Conservation (phyloP, 2,797 vertebrate genomes). For the Scyliorhinus canicula region DNA sequence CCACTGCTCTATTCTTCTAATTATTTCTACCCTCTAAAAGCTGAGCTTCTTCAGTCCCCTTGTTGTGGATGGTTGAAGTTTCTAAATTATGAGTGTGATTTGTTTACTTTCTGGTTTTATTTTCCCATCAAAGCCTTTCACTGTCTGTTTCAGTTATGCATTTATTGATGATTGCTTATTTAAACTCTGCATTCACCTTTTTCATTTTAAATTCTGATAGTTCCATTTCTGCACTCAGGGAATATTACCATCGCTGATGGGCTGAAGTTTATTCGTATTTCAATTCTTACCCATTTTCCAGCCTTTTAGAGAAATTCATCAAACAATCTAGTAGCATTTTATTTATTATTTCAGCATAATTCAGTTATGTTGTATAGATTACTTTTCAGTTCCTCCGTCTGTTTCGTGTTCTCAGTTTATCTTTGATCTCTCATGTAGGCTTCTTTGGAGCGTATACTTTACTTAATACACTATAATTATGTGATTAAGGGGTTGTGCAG, state of each 20-base stretch:
- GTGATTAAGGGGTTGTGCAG: constrained; percentile 12
- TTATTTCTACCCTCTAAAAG: background rate
- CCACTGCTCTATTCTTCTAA: background rate
- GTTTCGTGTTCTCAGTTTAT: constrained; percentile 29
- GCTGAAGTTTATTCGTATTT: constrained; percentile 10
- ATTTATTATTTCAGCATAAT: constrained; percentile 36
- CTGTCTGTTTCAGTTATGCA: constrained; percentile 19
- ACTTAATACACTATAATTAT: constrained; percentile 18
- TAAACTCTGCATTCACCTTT: constrained; percentile 24
- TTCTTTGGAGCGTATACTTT: background rate
- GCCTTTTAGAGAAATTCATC: constrained; percentile 32
- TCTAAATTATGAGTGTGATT: constrained; percentile 7
- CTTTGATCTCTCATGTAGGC: constrained; percentile 34
- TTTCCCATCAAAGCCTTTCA: constrained; percentile 23
- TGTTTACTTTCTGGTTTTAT: constrained; percentile 25
- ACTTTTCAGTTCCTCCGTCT: constrained; percentile 26
- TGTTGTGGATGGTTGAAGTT: constrained; percentile 5
- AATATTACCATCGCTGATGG: background rate
- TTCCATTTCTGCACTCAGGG: background rate
- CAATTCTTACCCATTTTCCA: background rate
- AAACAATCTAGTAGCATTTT: constrained; percentile 12
- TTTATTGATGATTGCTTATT: background rate
- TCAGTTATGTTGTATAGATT: constrained; percentile 25
- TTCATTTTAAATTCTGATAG: constrained; percentile 19
- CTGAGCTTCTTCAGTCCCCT: background rate